Evolutionary conservation across 2,113 vertebrate genomes (phyloP), one percentile per base, ranked within the genome.

Genomic region (Mesoclemmys tuberculata): DNA sequence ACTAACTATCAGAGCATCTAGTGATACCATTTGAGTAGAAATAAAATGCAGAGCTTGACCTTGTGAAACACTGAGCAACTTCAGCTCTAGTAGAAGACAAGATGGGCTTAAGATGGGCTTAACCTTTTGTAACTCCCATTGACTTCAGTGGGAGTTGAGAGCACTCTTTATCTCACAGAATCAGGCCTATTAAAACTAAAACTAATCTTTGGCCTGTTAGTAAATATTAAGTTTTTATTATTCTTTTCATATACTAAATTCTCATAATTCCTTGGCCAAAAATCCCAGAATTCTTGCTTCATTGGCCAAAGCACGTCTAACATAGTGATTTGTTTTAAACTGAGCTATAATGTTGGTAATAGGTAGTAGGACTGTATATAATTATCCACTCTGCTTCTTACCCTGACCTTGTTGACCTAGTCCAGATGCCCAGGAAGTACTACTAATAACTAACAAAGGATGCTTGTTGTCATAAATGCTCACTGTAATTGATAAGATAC

Each of bases 1-100:
- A 96, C 92, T 93, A 51, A 81, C 78, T 88, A 93, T 88, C 85
- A 84, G 87, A 93, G 88, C 90, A 92, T 91, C 94, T 87, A 93
- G 92, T 93, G 84, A 2, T 80, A 80, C 64, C 56, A 81, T 93
- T 61, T 88, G 84, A 94, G 13, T 80, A 85, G 96, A 82, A 90
- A 87, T 64, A 93, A 95, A 64, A 91, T 85, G 83, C 29, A 89
- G 0, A 0, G 85, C 86, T 61, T 87, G 96, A 94, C 91, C 93
- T 92, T 94, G 84, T 82, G 90, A 94, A 85, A 82, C 61, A 48
- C 79, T 38, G 83, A 94, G 85, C 95, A 95, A 92, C 85, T 89
- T 92, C 38, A 89, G 90, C 87, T 94, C 83, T 58, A 90, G 81
- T 0, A 1, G 87, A 87, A 97, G 93, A 93, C 79, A 80, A n/a